These are phyloP conservation scores for Sorex fumeus DNA, from an alignment of 2,113 vertebrate species.

Conservation along the genomic window DNA sequence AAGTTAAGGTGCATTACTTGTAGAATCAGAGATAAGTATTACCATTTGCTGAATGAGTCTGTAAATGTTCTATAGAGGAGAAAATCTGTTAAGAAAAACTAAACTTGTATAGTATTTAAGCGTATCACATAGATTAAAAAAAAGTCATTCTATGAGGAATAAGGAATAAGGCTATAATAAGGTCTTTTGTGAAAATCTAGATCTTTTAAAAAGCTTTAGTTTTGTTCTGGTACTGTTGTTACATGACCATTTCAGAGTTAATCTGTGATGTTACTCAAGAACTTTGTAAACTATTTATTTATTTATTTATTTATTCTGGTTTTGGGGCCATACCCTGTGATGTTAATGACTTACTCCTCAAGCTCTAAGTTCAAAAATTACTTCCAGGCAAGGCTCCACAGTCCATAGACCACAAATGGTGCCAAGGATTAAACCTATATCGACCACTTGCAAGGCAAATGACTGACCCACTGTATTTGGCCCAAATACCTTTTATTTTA, in stretches of 20 bases:
- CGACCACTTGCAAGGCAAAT: too few species aligned
- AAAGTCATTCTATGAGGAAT: background rate
- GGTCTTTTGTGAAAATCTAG: background rate
- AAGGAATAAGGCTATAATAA: background rate
- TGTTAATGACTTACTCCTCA: too few species aligned
- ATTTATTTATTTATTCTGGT: too few species aligned
- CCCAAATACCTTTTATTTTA: constrained; percentile 1
- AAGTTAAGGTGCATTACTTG: constrained; percentile 23
- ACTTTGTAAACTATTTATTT: background rate
- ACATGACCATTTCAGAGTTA: background rate
- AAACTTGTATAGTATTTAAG: background rate
- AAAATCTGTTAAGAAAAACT: background rate
- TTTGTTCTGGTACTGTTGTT: constrained; percentile 42
- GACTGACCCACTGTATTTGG: too few species aligned
- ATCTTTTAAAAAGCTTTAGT: background rate
- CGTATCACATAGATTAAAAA: background rate
- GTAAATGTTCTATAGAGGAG: background rate
- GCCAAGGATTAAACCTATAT: too few species aligned
- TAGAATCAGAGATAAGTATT: background rate
- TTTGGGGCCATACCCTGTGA: too few species aligned
- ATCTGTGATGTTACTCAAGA: constrained; percentile 11
- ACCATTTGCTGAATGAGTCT: background rate
- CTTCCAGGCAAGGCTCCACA: too few species aligned
- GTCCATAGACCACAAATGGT: too few species aligned
- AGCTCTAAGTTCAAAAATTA: too few species aligned